phyloP scores from a whole-genome alignment of 2,797 vertebrate species.

The Vireo griseus region DNA sequence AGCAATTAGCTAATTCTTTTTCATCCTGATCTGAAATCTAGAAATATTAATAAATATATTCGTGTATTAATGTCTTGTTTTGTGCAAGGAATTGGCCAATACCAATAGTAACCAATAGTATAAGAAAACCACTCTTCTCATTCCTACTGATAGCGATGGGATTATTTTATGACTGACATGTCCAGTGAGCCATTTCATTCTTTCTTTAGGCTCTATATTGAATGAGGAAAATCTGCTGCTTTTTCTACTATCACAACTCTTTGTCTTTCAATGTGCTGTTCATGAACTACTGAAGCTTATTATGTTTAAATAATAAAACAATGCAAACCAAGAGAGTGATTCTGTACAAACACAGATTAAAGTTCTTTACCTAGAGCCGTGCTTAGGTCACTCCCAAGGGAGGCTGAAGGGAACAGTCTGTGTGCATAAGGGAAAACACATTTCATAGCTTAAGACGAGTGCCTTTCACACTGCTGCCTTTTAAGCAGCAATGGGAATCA shows the following conservation, averaged over 20 bases:
- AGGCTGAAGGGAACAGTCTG: background rate
- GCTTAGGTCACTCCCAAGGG: background rate
- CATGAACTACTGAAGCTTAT: background rate
- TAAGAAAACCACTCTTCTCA: background rate
- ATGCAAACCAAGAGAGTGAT: background rate
- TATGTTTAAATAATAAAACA: constrained; percentile 23
- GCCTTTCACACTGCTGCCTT: background rate
- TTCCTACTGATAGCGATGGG: background rate
- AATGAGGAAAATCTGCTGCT: background rate
- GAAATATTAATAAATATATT: constrained; percentile 39
- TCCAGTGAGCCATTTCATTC: background rate
- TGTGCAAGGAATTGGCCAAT: background rate
- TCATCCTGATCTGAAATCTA: background rate
- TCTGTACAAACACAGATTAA: constrained; percentile 31
- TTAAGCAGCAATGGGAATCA: constrained; percentile 13
- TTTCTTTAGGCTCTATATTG: background rate
- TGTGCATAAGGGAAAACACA: background rate
- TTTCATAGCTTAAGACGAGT: background rate
- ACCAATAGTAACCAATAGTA: background rate
- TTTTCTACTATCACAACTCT: background rate
- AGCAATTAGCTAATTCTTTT: background rate
- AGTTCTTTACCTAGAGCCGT: background rate
- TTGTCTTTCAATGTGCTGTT: background rate
- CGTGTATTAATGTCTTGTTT: background rate
- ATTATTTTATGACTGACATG: background rate